A percentile compares a stretch with the other conserved stretches of the same genome.
These are phyloP conservation scores for Eristalis pertinax DNA, from an alignment of 2,888 invertebrate genomes.

Conservation along the genomic window DNA sequence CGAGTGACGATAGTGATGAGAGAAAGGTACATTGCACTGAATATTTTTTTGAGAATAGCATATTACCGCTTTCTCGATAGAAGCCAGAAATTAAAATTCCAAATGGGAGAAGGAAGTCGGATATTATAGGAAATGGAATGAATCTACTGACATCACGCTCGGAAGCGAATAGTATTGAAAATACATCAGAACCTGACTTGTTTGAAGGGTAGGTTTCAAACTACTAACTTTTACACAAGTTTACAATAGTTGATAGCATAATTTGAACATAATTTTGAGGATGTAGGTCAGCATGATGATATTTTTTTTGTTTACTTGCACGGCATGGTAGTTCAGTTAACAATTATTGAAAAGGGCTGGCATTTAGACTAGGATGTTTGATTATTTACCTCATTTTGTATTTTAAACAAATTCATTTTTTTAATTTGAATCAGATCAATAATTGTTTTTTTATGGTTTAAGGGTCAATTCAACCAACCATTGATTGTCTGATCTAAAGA, in stretches of 20 bases:
- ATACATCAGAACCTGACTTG: conserved; percentile 79
- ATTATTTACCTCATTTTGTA: background rate
- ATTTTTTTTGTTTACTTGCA: conserved; percentile 22
- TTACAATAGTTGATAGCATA: background rate
- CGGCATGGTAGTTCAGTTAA: background rate
- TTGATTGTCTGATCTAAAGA: no score
- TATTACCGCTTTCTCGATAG: conserved; percentile 68
- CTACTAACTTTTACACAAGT: background rate
- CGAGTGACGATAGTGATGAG: conserved; percentile 81
- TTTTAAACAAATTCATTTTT: background rate
- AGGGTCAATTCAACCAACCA: no score
- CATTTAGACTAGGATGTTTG: background rate
- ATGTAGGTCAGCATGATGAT: conserved; percentile 29
- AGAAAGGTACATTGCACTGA: conserved; percentile 74
- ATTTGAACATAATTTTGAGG: background rate
- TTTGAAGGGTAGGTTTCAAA: conserved; percentile 77
- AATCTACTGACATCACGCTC: conserved; percentile 71
- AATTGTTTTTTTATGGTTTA: no score
- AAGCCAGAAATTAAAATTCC: conserved; percentile 76
- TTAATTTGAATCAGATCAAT: background rate
- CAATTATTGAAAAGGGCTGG: background rate
- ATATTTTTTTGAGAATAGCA: background rate
- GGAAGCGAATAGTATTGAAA: conserved; percentile 76
- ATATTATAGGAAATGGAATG: conserved; percentile 76
- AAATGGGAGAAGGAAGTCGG: conserved; percentile 58